Evolutionary conservation across 2,797 vertebrate species (phyloP).

Genomic region (Nyctibius grandis): DNA sequence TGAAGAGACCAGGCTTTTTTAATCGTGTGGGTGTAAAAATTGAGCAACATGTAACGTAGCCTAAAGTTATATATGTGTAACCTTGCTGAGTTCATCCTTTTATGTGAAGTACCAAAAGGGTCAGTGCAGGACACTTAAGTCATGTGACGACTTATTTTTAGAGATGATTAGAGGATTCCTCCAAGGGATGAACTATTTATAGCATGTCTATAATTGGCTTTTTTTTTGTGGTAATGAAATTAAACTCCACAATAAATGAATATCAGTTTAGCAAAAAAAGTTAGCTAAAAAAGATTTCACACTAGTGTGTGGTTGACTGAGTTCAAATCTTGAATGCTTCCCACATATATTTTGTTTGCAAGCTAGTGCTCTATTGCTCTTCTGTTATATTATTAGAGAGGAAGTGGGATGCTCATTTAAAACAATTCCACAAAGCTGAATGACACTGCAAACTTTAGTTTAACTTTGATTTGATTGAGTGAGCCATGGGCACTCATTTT

Average conservation of each 20-base stretch:
- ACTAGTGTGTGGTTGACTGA: neutral
- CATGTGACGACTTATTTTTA: slow-evolving; percentile 43
- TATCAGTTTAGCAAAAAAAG: neutral
- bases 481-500: neutral
- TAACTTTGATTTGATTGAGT: slow-evolving; percentile 28
- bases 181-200: slow-evolving; percentile 18
- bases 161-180: slow-evolving; percentile 36
- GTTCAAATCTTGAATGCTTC: slow-evolving; percentile 2
- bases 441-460: neutral
- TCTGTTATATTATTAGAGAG: slow-evolving; percentile 7
- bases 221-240: neutral
- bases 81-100: neutral
- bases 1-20: neutral
- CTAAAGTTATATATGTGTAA: neutral
- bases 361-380: neutral
- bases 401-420: slow-evolving; percentile 44
- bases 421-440: slow-evolving; percentile 17
- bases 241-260: neutral
- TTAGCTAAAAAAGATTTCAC: neutral
- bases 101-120: neutral
- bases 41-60: neutral
- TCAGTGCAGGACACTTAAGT: neutral
- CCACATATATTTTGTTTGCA: slow-evolving; percentile 7
- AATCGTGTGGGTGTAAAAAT: neutral
- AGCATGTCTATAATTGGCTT: neutral